Base-by-base conservation (phyloP, 2,888 invertebrate genomes). In the Listrodromus nycthemerus region DNA sequence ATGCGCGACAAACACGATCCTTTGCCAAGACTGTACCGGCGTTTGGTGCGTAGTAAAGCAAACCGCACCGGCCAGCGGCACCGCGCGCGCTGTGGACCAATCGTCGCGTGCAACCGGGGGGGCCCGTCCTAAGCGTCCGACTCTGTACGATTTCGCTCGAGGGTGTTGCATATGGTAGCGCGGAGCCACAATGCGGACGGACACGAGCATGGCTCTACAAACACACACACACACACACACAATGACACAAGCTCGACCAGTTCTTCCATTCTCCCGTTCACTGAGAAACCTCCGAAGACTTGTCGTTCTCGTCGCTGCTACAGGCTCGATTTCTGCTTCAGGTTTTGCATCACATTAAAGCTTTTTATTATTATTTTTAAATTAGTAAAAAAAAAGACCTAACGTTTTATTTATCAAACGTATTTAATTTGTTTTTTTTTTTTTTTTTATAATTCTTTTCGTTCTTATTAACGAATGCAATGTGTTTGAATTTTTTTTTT, bases 11-110 rank as follows among this genome's bases (percentile, higher is more conserved):
- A 16, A 16, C 37, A 45, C 45, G 61, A 73, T 61, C 58, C 48
- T 76, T 89, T 88, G 89, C 88, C 86, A 89, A 87, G 89, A 89
- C 87, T 89, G 89, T 89, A 89, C 87, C 84, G 83, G 75, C 73
- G 85, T 84, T 85, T 88, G 86, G 86, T 89, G 89, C 88, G 90
- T 88, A 90, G 89, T 90, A 89, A 81, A 75, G 76, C 80, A 80
- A 89, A 61, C 58, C 37, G 61, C 30, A 61, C n/a, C 73, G 48
- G n/a, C 30, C 55, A 13, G 27, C 45, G 58, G 58, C 13, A 37
- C 37, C 24, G 37, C 27, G 67, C 52, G 37, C 55, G 41, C 30
- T 41, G 83, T 86, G 86, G 89, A 89, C 91, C 90, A 91, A 91
- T 91, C 87, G 88, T 83, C 85, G 87, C 83, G 83, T 75, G 86